A percentile compares a stretch with the other conserved stretches of the same genome.
phyloP scores from a whole-genome alignment of 2,113 vertebrate genomes.

The human (Homo sapiens) region DNA sequence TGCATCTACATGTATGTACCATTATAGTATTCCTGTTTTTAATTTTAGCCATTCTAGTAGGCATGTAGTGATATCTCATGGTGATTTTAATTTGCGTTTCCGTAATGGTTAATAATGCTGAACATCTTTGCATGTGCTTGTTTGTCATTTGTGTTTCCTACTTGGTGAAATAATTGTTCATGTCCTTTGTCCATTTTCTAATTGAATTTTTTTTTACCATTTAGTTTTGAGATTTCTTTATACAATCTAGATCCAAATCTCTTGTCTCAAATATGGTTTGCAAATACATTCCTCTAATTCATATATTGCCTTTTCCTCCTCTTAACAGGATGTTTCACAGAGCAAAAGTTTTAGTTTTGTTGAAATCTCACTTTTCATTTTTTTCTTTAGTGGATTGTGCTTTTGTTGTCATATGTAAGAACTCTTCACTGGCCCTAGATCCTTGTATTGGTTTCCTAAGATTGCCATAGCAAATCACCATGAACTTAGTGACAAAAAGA shows the following conservation, averaged over 20 bases:
- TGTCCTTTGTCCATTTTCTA: background rate
- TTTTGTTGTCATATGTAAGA: background rate
- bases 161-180: background rate
- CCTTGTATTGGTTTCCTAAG: background rate
- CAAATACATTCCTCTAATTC: background rate
- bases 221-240: background rate
- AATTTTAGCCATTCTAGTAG: background rate
- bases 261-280: background rate
- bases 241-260: background rate
- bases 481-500: background rate
- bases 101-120: background rate
- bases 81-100: background rate
- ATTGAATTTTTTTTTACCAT: background rate
- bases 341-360: background rate
- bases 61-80: background rate
- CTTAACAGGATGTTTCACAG: background rate
- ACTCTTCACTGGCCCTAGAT: background rate
- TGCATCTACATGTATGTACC: background rate
- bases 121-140: background rate
- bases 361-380: background rate
- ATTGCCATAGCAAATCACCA: background rate
- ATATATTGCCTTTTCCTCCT: background rate
- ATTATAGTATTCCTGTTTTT: background rate
- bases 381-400: background rate
- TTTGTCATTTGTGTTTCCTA: background rate